phyloP scores from a whole-genome alignment of 2,888 invertebrate species.

The Isoperla grammatica region DNA sequence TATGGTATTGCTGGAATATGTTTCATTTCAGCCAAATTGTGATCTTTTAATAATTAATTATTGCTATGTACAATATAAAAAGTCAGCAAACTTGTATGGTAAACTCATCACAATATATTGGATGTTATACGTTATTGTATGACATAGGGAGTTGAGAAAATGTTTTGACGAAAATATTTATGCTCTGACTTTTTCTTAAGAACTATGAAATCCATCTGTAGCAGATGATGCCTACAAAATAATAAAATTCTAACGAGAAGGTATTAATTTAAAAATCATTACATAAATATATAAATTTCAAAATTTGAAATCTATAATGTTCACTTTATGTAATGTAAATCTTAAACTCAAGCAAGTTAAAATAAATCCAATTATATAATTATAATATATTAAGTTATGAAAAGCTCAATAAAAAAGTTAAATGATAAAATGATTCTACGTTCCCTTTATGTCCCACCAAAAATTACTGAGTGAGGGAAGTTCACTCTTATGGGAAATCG shows the following conservation, averaged over 20 bases:
- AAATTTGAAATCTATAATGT: slow-evolving; percentile 26
- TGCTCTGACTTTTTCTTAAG: slow-evolving; percentile 14
- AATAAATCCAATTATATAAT: slow-evolving; percentile 1
- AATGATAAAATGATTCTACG: too few species aligned
- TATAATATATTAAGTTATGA: slow-evolving; percentile 1
- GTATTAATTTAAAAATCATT: slow-evolving; percentile 22
- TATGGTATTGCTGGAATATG: too few species aligned
- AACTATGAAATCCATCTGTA: slow-evolving; percentile 26
- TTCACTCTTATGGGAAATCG: too few species aligned
- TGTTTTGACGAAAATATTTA: neutral
- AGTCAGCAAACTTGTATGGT: neutral
- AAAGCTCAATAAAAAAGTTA: slow-evolving; percentile 23
- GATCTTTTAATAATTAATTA: too few species aligned
- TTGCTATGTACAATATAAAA: slow-evolving; percentile 12
- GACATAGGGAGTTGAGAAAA: neutral
- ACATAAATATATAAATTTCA: slow-evolving; percentile 22
- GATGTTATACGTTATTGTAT: slow-evolving; percentile 17
- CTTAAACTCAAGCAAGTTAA: neutral
- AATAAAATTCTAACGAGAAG: neutral
- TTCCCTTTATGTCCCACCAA: too few species aligned
- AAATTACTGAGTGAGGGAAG: too few species aligned
- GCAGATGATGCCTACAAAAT: slow-evolving; percentile 29
- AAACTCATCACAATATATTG: neutral
- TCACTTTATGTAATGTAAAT: too few species aligned
- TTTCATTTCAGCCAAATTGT: too few species aligned